Base-by-base conservation (phyloP, 35 echinoderm and acorn worm species). In the Hemicentrotus pulcherrimus region DNA sequence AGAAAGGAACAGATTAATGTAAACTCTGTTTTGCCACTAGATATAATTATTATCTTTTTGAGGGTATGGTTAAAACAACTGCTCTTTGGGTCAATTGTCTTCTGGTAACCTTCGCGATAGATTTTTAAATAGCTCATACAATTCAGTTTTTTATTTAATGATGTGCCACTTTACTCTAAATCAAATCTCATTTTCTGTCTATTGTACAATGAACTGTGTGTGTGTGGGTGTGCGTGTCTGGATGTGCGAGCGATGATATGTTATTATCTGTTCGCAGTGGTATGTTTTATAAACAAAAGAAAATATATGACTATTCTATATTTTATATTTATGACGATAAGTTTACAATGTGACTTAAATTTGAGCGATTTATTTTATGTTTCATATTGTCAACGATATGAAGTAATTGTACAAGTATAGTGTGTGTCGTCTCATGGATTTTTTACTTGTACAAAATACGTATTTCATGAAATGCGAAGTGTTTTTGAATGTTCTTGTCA, bases 251-350 rank as follows among this genome's bases (percentile, higher is more conserved):
- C 22, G 65, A 78, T 78, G 65, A 28, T 10, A 78, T n/a, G 50
- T 11, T 78, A 6, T 78, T 5, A n/a, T 78, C 65, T 78, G 65
- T 78, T 46, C 46, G 15, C 88, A 90, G 88, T 47, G 32, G 88
- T 47, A 47, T 90, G 88, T 90, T 90, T 90, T 90, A 90, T 90
- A 90, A 45, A 90, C 88, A 90, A 90, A 90, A 90, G 65, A 78
- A 78, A 45, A 90, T 90, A 90, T 90, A 90, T 90, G 88, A 90
- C 32, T 90, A 90, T 90, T 90, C 32, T 90, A 90, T 90, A 90
- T 90, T 90, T 90, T 90, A 90, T 90, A 90, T 90, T 90, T 90
- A 90, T 90, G 88, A 90, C 88, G 88, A 90, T 90, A 90, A 90
- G 88, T 90, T 90, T 90, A 45, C 88, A 32, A 90, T 90, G 88